These are phyloP conservation scores for Craseonycteris thonglongyai DNA, from an alignment of 2,113 vertebrate species.

Conservation along the genomic window DNA sequence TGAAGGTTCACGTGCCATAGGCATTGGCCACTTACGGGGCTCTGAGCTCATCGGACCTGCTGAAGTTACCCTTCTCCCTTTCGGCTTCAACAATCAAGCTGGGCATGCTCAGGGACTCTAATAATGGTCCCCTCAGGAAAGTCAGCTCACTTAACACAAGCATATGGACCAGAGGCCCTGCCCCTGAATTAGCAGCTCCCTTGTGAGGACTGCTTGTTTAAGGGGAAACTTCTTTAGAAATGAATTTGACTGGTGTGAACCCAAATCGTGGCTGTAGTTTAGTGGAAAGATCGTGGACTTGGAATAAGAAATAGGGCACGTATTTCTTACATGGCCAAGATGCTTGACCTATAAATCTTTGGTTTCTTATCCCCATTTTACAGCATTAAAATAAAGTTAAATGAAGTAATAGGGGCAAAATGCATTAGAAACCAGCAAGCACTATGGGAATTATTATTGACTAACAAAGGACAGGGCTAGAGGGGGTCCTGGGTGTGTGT, in stretches of 20 bases:
- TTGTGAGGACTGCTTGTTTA: background rate
- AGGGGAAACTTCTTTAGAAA: background rate
- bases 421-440: background rate
- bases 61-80: background rate
- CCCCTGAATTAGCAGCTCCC: background rate
- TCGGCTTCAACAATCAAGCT: background rate
- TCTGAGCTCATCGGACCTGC: background rate
- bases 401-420: background rate
- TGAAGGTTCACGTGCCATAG: background rate
- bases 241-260: background rate
- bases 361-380: background rate
- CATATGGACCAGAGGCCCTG: no score
- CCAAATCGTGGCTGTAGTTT: background rate
- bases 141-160: background rate
- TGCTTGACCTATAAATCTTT: background rate
- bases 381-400: background rate
- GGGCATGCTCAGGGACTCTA: background rate
- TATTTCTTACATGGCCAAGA: background rate
- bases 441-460: background rate
- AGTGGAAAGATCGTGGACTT: background rate
- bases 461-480: background rate
- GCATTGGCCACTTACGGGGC: background rate
- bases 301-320: background rate
- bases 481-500: no score
- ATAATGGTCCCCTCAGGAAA: background rate